A percentile compares a stretch with the other conserved stretches of the same genome.
phyloP scores from a whole-genome alignment of 2,888 invertebrate genomes.

The Pterostichus niger region DNA sequence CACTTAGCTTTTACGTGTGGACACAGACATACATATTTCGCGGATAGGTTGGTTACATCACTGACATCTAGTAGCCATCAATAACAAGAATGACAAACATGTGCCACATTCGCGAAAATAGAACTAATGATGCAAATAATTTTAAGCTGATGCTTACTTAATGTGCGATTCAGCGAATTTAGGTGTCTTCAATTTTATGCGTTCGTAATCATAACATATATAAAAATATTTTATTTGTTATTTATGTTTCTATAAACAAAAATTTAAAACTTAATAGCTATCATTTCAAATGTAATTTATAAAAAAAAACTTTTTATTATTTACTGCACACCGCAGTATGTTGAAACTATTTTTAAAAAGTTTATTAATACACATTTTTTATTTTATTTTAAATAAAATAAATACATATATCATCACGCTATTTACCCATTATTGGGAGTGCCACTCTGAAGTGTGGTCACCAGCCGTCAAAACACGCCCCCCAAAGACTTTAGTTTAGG shows the following conservation, averaged over 20 bases:
- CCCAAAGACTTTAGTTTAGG: too few relatives aligned
- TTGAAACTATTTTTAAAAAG: too few relatives aligned
- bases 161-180: slow-evolving; percentile 6
- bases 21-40: background rate
- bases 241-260: background rate
- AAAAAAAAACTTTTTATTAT: too few relatives aligned
- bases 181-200: slow-evolving; percentile 1
- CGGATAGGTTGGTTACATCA: slow-evolving; percentile 25
- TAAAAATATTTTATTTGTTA: slow-evolving; percentile 7
- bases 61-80: slow-evolving; percentile 36
- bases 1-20: background rate
- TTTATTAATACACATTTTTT: too few relatives aligned
- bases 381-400: too few relatives aligned
- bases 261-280: too few relatives aligned
- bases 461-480: too few relatives aligned
- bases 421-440: too few relatives aligned
- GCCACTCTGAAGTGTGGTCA: too few relatives aligned
- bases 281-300: too few relatives aligned
- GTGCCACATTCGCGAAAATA: slow-evolving; percentile 48
- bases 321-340: too few relatives aligned
- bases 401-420: too few relatives aligned
- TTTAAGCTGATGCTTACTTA: slow-evolving; percentile 17
- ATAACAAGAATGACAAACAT: slow-evolving; percentile 54
- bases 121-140: slow-evolving; percentile 46
- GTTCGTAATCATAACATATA: background rate